phyloP scores from a whole-genome alignment of 2,113 vertebrate species.

The Aphelocoma coerulescens region DNA sequence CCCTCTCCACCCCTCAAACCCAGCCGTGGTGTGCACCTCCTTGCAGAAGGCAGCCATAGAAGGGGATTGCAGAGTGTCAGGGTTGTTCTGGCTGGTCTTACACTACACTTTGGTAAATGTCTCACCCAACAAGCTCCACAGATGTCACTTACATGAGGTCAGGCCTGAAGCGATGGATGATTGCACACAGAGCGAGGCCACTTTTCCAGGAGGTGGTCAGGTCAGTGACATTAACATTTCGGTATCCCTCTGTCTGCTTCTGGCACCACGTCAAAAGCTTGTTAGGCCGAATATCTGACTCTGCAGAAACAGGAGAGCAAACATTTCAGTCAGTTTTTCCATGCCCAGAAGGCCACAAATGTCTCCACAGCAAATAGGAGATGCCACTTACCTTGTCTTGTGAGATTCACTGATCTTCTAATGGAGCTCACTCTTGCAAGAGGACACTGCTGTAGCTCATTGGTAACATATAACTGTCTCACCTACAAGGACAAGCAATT shows the following conservation, averaged over 20 bases:
- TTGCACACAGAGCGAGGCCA: conserved; percentile 88
- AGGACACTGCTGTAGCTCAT: conserved; percentile 80
- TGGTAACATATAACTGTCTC: conserved; percentile 86
- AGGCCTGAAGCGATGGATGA: conserved; percentile 92
- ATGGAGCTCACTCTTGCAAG: conserved; percentile 83
- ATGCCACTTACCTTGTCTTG: conserved; percentile 76
- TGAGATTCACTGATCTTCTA: conserved; percentile 85
- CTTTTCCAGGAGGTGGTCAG: conserved; percentile 88
- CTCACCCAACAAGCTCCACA: neutral
- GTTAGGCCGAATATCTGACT: conserved; percentile 88
- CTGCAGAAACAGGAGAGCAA: conserved; percentile 58
- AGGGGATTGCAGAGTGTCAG: neutral
- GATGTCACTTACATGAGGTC: conserved; percentile 86
- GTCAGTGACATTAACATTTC: conserved; percentile 80
- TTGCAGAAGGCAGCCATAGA: neutral
- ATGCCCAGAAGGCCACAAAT: neutral
- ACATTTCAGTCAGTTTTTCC: neutral
- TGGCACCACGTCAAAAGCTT: conserved; percentile 95
- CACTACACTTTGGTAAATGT: neutral
- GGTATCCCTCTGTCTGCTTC: conserved; percentile 90
- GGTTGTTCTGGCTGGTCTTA: neutral
- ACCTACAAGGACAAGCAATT: conserved; percentile 74
- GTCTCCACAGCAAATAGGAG: neutral
- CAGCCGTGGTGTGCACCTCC: neutral
- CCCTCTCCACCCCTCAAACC: neutral